Evolutionary conservation across 2,888 invertebrate genomes (phyloP).

Genomic region (Sphinx pinastri): DNA sequence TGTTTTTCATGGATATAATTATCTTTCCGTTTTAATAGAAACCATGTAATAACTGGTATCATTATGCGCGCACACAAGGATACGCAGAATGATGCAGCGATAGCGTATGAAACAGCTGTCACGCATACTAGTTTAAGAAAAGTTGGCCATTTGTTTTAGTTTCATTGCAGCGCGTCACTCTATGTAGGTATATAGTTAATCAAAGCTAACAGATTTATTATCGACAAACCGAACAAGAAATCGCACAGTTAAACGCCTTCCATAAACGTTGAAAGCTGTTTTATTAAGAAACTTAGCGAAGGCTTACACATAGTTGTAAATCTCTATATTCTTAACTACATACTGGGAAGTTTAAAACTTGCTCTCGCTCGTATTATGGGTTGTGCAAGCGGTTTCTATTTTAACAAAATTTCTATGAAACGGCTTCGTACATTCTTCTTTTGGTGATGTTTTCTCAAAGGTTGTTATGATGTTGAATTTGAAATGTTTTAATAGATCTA

Average conservation of each 20-base stretch:
- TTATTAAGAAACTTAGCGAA: constrained; percentile 43
- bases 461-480: neutral
- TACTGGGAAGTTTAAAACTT: constrained; percentile 21
- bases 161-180: too few species aligned
- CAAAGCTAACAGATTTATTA: neutral
- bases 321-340: constrained; percentile 40
- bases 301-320: constrained; percentile 49
- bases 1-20: too few species aligned
- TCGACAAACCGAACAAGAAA: neutral
- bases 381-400: constrained; percentile 1
- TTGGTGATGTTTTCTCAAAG: neutral
- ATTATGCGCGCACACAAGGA: too few species aligned
- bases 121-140: too few species aligned
- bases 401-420: constrained; percentile 1
- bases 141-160: too few species aligned
- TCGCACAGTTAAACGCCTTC: neutral
- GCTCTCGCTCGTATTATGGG: neutral
- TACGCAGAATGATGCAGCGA: too few species aligned
- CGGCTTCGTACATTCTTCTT: neutral
- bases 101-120: too few species aligned
- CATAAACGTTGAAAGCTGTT: constrained; percentile 29
- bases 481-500: too few species aligned
- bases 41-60: too few species aligned
- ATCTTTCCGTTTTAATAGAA: too few species aligned
- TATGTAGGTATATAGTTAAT: too few species aligned